phyloP scores from a whole-genome alignment of 1,140 invertebrate species.

The Drosophila burlai region DNA sequence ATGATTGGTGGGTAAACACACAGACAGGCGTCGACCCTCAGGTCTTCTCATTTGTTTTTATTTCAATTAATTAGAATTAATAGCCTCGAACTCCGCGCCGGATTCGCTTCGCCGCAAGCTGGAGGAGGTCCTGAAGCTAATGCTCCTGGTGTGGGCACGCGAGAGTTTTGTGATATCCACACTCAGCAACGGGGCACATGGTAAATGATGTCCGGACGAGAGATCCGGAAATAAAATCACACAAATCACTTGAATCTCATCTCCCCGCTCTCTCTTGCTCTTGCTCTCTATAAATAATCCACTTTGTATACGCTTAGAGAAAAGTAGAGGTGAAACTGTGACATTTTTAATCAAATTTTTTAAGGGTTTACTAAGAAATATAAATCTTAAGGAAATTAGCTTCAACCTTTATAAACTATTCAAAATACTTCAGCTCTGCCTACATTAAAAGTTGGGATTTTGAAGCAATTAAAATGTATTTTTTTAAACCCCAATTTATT shows the following conservation, averaged over 20 bases:
- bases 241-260: slow-evolving; percentile 61
- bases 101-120: slow-evolving; percentile 89
- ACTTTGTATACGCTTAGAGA: neutral
- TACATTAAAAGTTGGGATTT: too few species aligned
- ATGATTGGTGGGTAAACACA: slow-evolving; percentile 83
- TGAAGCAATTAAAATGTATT: too few species aligned
- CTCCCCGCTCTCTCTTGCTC: neutral
- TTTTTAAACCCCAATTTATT: too few species aligned
- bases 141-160: slow-evolving; percentile 92
- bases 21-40: neutral
- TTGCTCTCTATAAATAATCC: slow-evolving; percentile 25
- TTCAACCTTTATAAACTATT: too few species aligned
- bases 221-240: slow-evolving; percentile 71
- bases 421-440: too few species aligned
- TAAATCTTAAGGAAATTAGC: too few species aligned
- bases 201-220: slow-evolving; percentile 82
- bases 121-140: slow-evolving; percentile 91
- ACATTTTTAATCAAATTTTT: neutral
- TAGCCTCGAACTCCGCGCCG: slow-evolving; percentile 85
- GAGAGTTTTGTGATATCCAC: slow-evolving; percentile 89
- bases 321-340: neutral
- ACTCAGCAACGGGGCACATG: slow-evolving; percentile 86
- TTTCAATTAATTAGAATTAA: slow-evolving; percentile 62
- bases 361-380: neutral
- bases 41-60: slow-evolving; percentile 3